A percentile compares a stretch with the other conserved stretches of the same genome.
phyloP scores from a whole-genome alignment of 1,140 invertebrate species.

The Anastrepha obliqua region DNA sequence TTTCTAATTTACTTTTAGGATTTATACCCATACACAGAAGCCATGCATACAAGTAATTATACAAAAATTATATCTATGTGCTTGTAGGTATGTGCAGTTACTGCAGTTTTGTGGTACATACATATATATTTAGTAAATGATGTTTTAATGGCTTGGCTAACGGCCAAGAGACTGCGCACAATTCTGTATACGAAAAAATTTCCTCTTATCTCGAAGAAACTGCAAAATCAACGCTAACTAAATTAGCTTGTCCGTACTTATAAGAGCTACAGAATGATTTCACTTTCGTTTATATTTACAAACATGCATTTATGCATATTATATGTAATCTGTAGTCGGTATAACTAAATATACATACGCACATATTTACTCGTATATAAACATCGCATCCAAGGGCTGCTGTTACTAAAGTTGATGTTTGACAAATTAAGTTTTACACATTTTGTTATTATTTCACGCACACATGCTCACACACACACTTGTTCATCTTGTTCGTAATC shows the following conservation, averaged over 20 bases:
- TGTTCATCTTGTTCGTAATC: background rate
- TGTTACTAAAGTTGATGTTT: background rate
- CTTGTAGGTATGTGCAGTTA: background rate
- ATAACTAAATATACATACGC: too few species aligned
- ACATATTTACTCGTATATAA: too few species aligned
- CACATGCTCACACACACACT: background rate
- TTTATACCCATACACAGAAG: too few species aligned
- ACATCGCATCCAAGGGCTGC: background rate
- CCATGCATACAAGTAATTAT: background rate
- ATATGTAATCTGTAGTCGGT: background rate
- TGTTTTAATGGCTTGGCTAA: background rate
- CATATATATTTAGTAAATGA: background rate
- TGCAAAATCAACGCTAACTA: background rate
- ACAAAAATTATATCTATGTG: background rate
- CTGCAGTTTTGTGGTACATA: background rate
- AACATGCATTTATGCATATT: background rate
- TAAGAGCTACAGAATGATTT: conserved; percentile 15
- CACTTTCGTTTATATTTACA: background rate
- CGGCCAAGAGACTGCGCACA: background rate
- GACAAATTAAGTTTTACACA: background rate
- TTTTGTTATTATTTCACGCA: background rate
- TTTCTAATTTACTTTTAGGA: too few species aligned
- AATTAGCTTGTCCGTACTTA: background rate
- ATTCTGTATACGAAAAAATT: background rate
- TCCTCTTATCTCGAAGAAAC: background rate